A percentile compares a stretch with the other conserved stretches of the same genome.
Conservation (phyloP, 2,888 invertebrate species). For the Oxytorus armatus region DNA sequence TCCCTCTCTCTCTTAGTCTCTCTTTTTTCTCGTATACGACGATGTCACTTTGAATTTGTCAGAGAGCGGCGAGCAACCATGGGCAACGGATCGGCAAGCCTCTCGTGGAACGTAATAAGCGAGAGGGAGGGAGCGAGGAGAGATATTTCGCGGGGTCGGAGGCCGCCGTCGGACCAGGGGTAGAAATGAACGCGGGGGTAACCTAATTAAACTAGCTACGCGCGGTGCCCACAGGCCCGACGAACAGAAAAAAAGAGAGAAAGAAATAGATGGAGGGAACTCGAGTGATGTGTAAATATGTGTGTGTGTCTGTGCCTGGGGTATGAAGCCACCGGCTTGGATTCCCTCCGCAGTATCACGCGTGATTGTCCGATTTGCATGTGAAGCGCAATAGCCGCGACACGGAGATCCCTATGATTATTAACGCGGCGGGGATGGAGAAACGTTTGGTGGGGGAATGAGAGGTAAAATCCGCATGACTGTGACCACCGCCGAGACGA, state of each 20-base stretch:
- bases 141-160: constrained; percentile 11
- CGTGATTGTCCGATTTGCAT: constrained; percentile 81
- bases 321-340: constrained; percentile 18
- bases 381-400: constrained; percentile 75
- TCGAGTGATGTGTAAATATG: neutral
- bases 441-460: constrained; percentile 12
- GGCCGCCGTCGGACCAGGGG: constrained; percentile 26
- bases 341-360: constrained; percentile 70
- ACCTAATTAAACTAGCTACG: constrained; percentile 79
- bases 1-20: neutral
- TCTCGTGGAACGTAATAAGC: neutral
- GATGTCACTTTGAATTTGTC: constrained; percentile 75
- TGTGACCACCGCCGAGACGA: constrained; percentile 11
- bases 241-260: constrained; percentile 27
- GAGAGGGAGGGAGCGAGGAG: constrained; percentile 13
- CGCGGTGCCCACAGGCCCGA: constrained; percentile 54
- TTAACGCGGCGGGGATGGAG: constrained; percentile 70
- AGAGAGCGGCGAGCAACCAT: constrained; percentile 69
- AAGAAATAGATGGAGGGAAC: constrained; percentile 21
- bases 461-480: constrained; percentile 29
- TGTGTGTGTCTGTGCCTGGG: neutral
- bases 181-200: constrained; percentile 63
- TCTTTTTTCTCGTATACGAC: constrained; percentile 7
- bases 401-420: constrained; percentile 74
- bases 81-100: neutral